Evolutionary conservation across 2,797 vertebrate species (phyloP), one percentile per base, ranked within the genome.

Genomic region (Tapirus indicus): DNA sequence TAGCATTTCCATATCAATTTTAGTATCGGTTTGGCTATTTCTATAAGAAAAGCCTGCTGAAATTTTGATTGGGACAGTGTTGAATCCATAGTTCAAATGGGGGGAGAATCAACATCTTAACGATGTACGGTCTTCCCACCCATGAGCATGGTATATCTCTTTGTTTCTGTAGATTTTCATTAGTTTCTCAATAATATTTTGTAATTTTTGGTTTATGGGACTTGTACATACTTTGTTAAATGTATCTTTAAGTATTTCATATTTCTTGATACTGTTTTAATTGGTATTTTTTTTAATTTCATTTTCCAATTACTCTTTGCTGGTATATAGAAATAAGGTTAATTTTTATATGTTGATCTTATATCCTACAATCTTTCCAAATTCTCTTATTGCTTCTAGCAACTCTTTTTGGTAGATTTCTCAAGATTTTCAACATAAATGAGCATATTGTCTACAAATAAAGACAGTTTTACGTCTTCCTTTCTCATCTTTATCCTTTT

Each of bases 141-240:
- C n/a, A 82, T 80, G 38, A 86, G 77, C 3, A 25, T 58, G 6
- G 32, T 49, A 16, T 54, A 47, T 74, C 72, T 95, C 52, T 68
- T 68, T 14, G 23, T 89, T 79, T 90, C 74, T 56, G 69, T 82
- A 96, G 20, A 21, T 79, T 94, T 71, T 90, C 38, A 91, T 92
- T 88, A 84, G 35, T 60, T 88, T 80, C 16, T 91, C 54, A 44
- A 44, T 44, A 56, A 85, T 72, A 91, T 77, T 72, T 64, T 69
- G 16, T 60, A 56, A 64, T 72, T 82, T 92, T 93, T 80, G 54
- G 64, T 88, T 35, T 91, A 72, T 7, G 60, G 10, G 12, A 56
- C 29, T 86, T 86, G 4, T 77, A 44, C 25, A 92, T 82, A 64
- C 27, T 75, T 91, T 71, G 77, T 85, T 74, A 71, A 88, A 60